Base-by-base conservation (phyloP, 2,113 vertebrate species). In the Caloenas nicobarica region DNA sequence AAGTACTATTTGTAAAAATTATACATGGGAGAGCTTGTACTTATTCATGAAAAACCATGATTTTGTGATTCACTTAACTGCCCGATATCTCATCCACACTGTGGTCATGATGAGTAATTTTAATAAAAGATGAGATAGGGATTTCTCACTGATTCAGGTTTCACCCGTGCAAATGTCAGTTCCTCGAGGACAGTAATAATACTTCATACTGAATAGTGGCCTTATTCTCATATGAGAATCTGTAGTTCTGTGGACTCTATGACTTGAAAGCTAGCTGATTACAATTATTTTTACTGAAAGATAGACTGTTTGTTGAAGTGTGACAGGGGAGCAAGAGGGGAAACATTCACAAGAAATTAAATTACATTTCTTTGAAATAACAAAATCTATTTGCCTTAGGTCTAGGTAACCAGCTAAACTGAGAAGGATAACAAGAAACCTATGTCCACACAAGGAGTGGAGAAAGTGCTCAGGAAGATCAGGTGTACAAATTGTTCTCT, bases 101-200 rank as follows among this genome's bases (percentile, higher is more conserved):
- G 16, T 72, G 65, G 70, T 29, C 69, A 29, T 10, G 42, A 95
- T 54, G 36, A 19, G 46, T 73, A 86, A 88, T 97, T 82, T 91
- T 83, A 88, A 90, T 92, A 93, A 96, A 95, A 86, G 56, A 95
- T 94, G 88, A 91, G 36, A 38, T 25, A 46, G 34, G 51, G 26
- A 66, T 95, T 95, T 91, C 79, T 64, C 57, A 81, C 29, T 62
- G 66, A 87, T 93, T 90, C 60, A 29, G 22, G 31, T 58, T 57
- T 80, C 81, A 80, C 40, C 61, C 44, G 2, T 64, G 78, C 53
- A 34, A 96, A 95, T 94, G 81, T 95, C 92, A 94, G 68, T 64
- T 90, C 85, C 86, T 94, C 44, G 28, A 54, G 34, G 64, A 61
- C 44, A 95, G 96, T 88, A 80, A 95, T 97, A 68, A 94, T 72